Evolutionary conservation across 2,797 vertebrate species (phyloP), one percentile per base, ranked within the genome.

Genomic region (Gobio occitaniae): DNA sequence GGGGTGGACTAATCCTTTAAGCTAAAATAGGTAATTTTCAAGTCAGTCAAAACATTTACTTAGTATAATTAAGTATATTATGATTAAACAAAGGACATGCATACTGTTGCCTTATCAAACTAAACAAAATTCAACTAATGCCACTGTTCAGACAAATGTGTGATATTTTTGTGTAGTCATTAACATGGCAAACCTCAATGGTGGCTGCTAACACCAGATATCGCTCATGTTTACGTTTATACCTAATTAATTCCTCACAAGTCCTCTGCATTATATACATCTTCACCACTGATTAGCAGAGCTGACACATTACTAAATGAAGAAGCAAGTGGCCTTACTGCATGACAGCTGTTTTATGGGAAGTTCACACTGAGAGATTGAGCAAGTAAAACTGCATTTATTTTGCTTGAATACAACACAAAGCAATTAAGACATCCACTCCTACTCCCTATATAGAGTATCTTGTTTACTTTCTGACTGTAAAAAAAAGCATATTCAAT

Each of bases 381-480:
- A 90, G 85, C 86, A 86, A 87, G 38, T 89, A 90, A 80, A 90
- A 80, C 88, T 89, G 88, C 86, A 66, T 84, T 82, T 80, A 86
- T 90, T 92, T 89, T 76, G 88, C 86, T 61, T 89, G 81, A 80
- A 87, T 86, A 85, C 82, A 68, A 84, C 84, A 83, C 77, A 77
- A 78, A 83, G 38, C 75, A 84, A 41, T 87, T 68, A 78, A 75
- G 25, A 82, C 61, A 47, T n/a, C 56, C 54, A 32, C 10, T 84
- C 61, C 36, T 65, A 85, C 38, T 80, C 59, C 86, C 88, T 77
- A 38, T 77, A 38, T 70, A 91, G 88, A 86, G 81, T 79, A 69
- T 88, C 87, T 90, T 74, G 83, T 90, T 90, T 93, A 90, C 91
- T 92, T 93, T 92, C 86, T 90, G 91, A 94, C 93, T 93, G 90